Base-by-base conservation (phyloP, 2,888 invertebrate species). In the Eupithecia tripunctaria region DNA sequence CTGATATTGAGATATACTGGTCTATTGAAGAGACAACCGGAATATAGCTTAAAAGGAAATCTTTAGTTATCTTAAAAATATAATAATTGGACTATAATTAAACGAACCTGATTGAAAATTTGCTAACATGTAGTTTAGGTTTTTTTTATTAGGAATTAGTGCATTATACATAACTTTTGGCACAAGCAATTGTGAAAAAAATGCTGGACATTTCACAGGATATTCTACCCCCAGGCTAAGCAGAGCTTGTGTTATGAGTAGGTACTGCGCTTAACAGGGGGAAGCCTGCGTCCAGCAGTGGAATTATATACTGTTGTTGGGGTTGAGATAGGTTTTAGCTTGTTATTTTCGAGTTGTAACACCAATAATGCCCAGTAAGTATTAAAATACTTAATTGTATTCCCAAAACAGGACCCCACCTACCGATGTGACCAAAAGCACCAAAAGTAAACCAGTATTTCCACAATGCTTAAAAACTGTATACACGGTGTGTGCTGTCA, bases 371-470 rank as follows among this genome's bases (percentile, higher is more conserved):
- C 51, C 21, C 2, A 21, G 51, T 51, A 12, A 21, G 21, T 59
- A 27, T 15, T 6, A 27, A 60, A 18, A 29, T 60, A 29, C 60
- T 29, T 60, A 60, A 60, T 60, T 60, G 29, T 60, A 2, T 60
- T 60, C 60, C 29, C 60, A 27, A 60, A 60, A 60, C 60, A 60
- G 2, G 60, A 59, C 27, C 60, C 59, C 27, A 59, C 59, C 59
- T 51, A 56, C 56, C 18, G 18, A 21, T 29, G 60, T 60, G 27
- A 29, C 60, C 60, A 70, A 27, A 70, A 64, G 51, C 15, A 65
- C 18, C 60, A 70, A 36, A 70, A 64, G 64, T 21, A 65, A 70
- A 70, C 62, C 65, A 15, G 41, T 41, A 15, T 60, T 66, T 47
- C 60, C 36, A 38, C 60, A 60, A 60, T 60, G 18, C 29, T 3